Conservation (phyloP, 2,113 vertebrate species). For the Gorsachius goisagi region DNA sequence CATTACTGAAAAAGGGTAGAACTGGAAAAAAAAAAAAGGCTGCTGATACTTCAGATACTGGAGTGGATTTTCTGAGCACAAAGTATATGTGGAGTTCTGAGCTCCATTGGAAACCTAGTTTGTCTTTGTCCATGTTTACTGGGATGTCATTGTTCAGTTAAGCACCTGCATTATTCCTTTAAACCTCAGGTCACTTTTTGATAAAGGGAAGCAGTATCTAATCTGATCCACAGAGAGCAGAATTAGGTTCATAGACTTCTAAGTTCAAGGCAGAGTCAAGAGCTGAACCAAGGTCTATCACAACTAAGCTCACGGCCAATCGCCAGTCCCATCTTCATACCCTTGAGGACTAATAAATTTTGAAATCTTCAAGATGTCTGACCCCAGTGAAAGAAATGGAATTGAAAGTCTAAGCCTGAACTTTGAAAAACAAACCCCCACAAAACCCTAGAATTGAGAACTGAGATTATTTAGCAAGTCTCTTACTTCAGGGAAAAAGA, state of each 20-base stretch:
- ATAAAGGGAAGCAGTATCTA: not conserved
- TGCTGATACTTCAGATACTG: not conserved
- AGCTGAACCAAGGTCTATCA: not conserved
- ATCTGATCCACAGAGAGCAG: not conserved
- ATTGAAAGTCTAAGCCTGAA: not conserved
- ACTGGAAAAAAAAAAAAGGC: not conserved
- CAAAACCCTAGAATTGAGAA: fast-evolving
- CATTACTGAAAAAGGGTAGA: not conserved
- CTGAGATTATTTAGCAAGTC: not conserved
- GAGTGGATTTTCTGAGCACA: not conserved
- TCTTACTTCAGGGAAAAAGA: not conserved
- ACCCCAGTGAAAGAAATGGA: not conserved
- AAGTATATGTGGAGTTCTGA: not conserved
- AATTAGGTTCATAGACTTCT: not conserved
- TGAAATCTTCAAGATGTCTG: not conserved
- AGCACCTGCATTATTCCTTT: not conserved
- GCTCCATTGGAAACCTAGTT: not conserved
- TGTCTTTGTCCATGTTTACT: not conserved
- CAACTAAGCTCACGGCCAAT: not conserved
- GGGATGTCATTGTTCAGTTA: not conserved
- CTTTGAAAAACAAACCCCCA: not conserved
- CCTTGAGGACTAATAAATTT: not conserved
- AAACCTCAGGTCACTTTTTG: not conserved
- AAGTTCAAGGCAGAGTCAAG: not conserved
- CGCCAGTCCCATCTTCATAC: not conserved